These are phyloP conservation scores for Meganola albula DNA, from an alignment of 2,888 invertebrate species.

Conservation along the genomic window DNA sequence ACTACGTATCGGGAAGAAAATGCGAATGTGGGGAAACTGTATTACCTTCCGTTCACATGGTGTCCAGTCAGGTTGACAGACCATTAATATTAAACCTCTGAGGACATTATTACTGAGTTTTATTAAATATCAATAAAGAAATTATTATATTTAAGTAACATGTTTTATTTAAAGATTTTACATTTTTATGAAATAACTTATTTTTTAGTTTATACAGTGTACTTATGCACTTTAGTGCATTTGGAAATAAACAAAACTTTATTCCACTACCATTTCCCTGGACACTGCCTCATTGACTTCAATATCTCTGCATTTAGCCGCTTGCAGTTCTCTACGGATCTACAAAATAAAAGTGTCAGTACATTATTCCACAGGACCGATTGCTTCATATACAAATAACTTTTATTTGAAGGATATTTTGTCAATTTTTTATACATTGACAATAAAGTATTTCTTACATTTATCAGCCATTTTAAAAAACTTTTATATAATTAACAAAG, in stretches of 20 bases:
- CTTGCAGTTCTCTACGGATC: conserved; percentile 90
- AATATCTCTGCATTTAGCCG: conserved; percentile 87
- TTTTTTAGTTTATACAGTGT: not conserved
- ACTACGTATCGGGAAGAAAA: conserved; percentile 80
- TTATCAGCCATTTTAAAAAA: too few relatives aligned
- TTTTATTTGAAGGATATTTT: too few relatives aligned
- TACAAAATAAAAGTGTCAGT: conserved; percentile 66
- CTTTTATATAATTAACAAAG: too few relatives aligned
- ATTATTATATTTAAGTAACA: too few relatives aligned
- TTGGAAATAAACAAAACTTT: conserved; percentile 17
- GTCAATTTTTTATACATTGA: too few relatives aligned
- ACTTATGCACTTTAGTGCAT: too few relatives aligned
- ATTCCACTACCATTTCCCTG: conserved; percentile 57
- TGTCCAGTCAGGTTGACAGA: conserved; percentile 80
- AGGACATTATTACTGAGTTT: conserved; percentile 8
- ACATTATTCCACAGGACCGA: too few relatives aligned
- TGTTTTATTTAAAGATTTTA: too few relatives aligned
- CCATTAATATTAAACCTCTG: conserved; percentile 33
- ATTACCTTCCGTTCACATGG: conserved; percentile 79
- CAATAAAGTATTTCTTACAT: too few relatives aligned
- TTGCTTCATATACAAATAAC: too few relatives aligned
- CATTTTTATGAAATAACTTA: too few relatives aligned
- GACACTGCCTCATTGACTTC: conserved; percentile 68
- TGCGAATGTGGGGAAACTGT: conserved; percentile 77
- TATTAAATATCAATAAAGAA: too few relatives aligned